Conservation (phyloP, 2,113 vertebrate genomes). For the Gallinago undulata region DNA sequence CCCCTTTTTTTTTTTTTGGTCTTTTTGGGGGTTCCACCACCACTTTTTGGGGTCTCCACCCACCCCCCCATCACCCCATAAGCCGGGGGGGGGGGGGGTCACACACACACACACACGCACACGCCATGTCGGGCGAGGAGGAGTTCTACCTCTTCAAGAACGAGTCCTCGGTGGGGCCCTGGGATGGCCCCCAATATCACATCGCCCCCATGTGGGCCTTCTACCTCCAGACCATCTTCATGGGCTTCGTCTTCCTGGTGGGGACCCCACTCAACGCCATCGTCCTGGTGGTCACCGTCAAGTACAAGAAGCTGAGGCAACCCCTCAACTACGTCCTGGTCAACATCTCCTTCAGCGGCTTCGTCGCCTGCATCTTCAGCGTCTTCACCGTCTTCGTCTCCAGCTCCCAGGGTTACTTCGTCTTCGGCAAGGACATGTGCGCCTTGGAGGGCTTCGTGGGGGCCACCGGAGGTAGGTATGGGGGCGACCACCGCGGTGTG, state of each 20-base stretch:
- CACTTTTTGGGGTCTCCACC: too few species aligned
- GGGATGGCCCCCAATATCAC: slow-evolving; percentile 85
- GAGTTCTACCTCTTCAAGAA: slow-evolving; percentile 83
- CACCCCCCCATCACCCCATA: too few species aligned
- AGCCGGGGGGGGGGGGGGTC: too few species aligned
- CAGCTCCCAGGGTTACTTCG: slow-evolving; percentile 76
- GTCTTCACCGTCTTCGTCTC: slow-evolving; percentile 78
- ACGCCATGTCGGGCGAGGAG: slow-evolving; percentile 74
- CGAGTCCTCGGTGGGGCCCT: slow-evolving; percentile 73
- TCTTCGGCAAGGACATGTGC: slow-evolving; percentile 78
- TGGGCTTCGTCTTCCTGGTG: slow-evolving; percentile 78
- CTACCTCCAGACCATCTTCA: slow-evolving; percentile 80
- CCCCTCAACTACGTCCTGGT: slow-evolving; percentile 87
- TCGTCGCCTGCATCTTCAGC: slow-evolving; percentile 77
- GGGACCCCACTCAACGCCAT: slow-evolving; percentile 78
- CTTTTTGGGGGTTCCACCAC: too few species aligned
- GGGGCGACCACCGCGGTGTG: too few species aligned
- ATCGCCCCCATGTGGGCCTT: slow-evolving; percentile 83
- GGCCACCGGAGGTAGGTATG: slow-evolving; percentile 44
- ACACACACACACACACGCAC: background rate
- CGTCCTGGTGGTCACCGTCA: slow-evolving; percentile 77
- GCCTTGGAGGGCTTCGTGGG: slow-evolving; percentile 76
- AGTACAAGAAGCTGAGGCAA: slow-evolving; percentile 82
- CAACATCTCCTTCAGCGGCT: slow-evolving; percentile 77
- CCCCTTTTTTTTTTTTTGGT: too few species aligned